phyloP scores from a whole-genome alignment of 2,113 vertebrate genomes.

The Cygnus atratus region DNA sequence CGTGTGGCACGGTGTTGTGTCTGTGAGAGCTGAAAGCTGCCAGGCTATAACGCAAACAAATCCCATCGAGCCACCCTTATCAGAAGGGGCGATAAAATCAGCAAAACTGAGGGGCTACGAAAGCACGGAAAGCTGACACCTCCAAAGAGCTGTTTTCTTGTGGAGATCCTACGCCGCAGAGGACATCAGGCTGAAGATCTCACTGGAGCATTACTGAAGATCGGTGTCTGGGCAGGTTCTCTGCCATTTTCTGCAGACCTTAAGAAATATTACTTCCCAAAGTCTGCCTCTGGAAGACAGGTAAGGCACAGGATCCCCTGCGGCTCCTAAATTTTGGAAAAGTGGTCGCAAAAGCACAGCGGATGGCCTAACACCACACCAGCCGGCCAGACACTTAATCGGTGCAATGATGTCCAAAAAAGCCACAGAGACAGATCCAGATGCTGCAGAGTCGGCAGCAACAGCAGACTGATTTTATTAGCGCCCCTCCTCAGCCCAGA shows the following conservation, averaged over 20 bases:
- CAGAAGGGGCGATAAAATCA: not conserved
- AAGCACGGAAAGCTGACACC: not conserved
- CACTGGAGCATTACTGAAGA: not conserved
- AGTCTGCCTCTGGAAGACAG: not conserved
- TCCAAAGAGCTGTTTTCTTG: not conserved
- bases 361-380: accelerated
- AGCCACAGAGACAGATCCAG: not conserved
- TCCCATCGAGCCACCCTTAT: conserved; percentile 42
- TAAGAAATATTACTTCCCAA: not conserved
- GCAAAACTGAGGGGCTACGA: not conserved
- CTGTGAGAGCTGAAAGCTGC: conserved; percentile 6
- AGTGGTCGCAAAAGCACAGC: not conserved
- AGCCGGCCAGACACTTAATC: not conserved
- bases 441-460: not conserved
- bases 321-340: not conserved
- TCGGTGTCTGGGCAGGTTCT: not conserved
- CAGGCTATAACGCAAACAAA: conserved; percentile 53
- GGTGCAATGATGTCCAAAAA: not conserved
- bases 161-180: not conserved
- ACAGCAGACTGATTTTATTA: not conserved
- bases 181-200: not conserved
- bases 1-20: not conserved
- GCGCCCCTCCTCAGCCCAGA: not conserved
- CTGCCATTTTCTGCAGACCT: not conserved
- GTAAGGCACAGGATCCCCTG: not conserved